Base-by-base conservation (phyloP, 2,888 invertebrate species). In the Athalia rosae region DNA sequence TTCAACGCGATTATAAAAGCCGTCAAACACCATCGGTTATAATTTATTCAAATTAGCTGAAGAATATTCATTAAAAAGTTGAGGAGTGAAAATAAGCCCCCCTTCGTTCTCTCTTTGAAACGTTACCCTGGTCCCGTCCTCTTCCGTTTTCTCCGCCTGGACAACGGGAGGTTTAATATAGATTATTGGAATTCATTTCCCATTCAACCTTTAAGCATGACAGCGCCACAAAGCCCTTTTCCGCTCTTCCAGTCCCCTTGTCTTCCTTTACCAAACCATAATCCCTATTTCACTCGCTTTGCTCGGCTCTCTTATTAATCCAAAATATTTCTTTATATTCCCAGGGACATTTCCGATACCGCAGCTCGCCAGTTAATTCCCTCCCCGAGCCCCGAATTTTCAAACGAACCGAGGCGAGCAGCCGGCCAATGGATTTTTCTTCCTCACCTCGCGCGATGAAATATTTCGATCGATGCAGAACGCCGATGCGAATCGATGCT, bases 21-120 rank as follows among this genome's bases (percentile, higher is more conserved):
- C 86, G 88, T 89, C 89, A 89, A 89, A 89, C 87, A 86, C 88
- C 88, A 87, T 88, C 84, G 87, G 87, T 89, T 89, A 87, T 89
- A 89, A 89, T 89, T 89, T 89, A 89, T 89, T 89, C 85, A 89
- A 89, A 89, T 89, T 87, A 89, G 85, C 84, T 82, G 58, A 81
- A 82, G 85, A 88, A 88, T 88, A 88, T 89, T 89, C 88, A 88
- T 88, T 86, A 87, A 88, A 88, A 87, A 87, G 87, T 89, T 87
- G 85, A 84, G 84, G 82, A 74, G 74, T 48, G 74, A 74, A 61
- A 74, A 74, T 74, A 74, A 74, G 74, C 74, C 41, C 61, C 48
- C 61, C 53, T 53, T 53, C 6, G n/a, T 43, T n/a, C 71, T 71
- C 71, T 71, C 58, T 58, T 71, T 58, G 9, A 11, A 43, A 43